These are phyloP conservation scores for Chondrilla cf. caribensis DNA, from an alignment of 37 sponge, comb jelly and placozoan genomes.

Conservation along the genomic window DNA sequence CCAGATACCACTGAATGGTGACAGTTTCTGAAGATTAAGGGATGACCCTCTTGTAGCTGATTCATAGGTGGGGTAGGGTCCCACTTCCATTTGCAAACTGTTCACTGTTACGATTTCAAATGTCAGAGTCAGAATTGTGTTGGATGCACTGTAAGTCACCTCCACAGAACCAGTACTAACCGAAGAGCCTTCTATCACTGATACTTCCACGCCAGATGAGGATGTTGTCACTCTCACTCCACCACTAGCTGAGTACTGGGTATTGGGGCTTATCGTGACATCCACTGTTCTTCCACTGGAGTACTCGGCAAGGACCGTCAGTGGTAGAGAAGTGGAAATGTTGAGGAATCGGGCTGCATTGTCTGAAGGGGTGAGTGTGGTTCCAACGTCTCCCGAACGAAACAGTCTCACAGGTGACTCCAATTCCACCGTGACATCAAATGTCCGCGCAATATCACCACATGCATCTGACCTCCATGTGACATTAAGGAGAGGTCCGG, in stretches of 20 bases:
- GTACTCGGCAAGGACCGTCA: constrained; percentile 30
- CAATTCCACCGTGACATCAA: constrained; percentile 25
- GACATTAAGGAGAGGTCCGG: constrained; percentile 9
- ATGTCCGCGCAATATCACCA: not conserved
- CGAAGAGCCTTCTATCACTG: not conserved
- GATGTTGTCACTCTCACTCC: not conserved
- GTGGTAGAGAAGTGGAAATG: not conserved
- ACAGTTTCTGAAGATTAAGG: constrained; percentile 5
- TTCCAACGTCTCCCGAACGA: too few relatives aligned
- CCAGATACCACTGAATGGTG: constrained; percentile 28
- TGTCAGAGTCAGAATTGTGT: not conserved
- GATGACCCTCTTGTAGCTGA: not conserved
- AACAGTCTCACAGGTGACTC: not conserved
- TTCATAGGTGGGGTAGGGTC: constrained; percentile 45
- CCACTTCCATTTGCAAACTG: not conserved
- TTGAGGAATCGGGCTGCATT: constrained; percentile 12
- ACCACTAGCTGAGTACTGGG: not conserved
- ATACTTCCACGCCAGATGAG: not conserved
- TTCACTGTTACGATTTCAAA: constrained; percentile 32
- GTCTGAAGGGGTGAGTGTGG: not conserved
- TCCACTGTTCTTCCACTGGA: constrained; percentile 12
- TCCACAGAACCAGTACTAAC: not conserved
- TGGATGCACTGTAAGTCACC: not conserved
- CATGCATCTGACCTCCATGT: constrained; percentile 31
- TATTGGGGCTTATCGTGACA: constrained; percentile 21